Base-by-base conservation (phyloP, 1,140 invertebrate species). In the Drosophila bocki region DNA sequence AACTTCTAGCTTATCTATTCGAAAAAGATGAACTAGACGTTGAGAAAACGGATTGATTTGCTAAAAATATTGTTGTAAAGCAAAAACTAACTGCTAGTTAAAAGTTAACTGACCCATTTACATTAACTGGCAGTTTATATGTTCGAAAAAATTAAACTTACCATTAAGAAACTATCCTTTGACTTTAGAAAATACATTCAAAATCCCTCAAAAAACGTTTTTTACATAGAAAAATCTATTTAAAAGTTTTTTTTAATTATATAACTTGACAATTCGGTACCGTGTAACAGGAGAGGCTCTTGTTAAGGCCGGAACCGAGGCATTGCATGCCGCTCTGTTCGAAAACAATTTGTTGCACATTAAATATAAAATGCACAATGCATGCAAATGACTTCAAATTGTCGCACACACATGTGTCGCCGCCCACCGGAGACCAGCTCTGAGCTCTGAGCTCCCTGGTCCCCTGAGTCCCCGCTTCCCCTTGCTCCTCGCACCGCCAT, bases 311-410 rank as follows among this genome's bases (percentile, higher is more conserved):
- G 29, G 61, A 70, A 22, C 59, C 74, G 51, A 50, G 33, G 71
- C 84, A 88, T 86, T 82, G 84, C 81, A 84, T 84, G 81, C 64
- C 78, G 76, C 84, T 82, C 15, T n/a, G 85, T 78, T 88, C 84
- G 79, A 87, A 87, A 87, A 87, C 83, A 84, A 87, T 87, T 87
- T 87, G 83, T 82, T 83, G 84, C 77, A 88, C 83, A 87, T 88
- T 87, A 86, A 86, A 69, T 74, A 74, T 42, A 71, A 84, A 85
- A 86, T 80, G 84, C 72, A 87, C 83, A 87, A 87, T 88, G 83
- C 83, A 87, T 88, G 83, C 83, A 87, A 87, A 87, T 87, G 83
- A 87, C 84, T 87, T 84, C 62, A 87, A 87, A 88, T 88, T 87
- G 83, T 59, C 75, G 57, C 64, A 62, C 57, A 67, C 41, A 63